Base-by-base conservation (phyloP, 92 coral and sea anemone genomes). In the Phenganax subtilis region DNA sequence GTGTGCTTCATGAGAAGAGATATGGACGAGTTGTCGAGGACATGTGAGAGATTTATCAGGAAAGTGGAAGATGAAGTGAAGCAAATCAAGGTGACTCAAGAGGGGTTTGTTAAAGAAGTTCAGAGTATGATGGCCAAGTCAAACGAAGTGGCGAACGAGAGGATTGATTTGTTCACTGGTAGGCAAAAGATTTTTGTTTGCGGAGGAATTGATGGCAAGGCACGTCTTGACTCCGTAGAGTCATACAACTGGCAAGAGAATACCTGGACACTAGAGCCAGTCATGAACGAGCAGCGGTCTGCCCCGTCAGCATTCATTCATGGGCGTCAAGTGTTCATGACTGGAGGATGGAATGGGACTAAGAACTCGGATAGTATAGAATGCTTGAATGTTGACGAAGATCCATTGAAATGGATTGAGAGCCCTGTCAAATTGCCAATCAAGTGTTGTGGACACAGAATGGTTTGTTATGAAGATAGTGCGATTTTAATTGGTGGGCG, bases 301-400 rank as follows among this genome's bases (percentile, higher is more conserved):
- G 51, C 51, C 9, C 72, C 72, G 29, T 28, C 52, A 31, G 72
- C 72, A 67, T 67, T 67, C 37, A 16, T 67, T 8, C 52, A 67
- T 15, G 51, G 37, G 51, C 31, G 72, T 0, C 72, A 31, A 67
- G 37, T 67, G 10, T 28, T 29, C 37, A 53, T 67, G 10, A 67
- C 30, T 31, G 72, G 72, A 51, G 72, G 72, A 28, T 31, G 72
- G 72, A 28, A 3, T 67, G 72, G 52, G 52, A 31, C 52, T 53
- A 53, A 31, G 72, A 5, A 17, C 12, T 8, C 52, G 9, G 72
- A 67, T 53, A 67, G 6, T 31, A 27, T 67, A 29, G 72, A 67
- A 67, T 8, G 72, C 52, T 27, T 67, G 72, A 67, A 67, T 67
- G 69, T 62, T 15, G 72, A 20, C 72, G 72, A 67, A 53, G 72